phyloP scores from a whole-genome alignment of 2,113 vertebrate species.

The Mesoclemmys tuberculata region DNA sequence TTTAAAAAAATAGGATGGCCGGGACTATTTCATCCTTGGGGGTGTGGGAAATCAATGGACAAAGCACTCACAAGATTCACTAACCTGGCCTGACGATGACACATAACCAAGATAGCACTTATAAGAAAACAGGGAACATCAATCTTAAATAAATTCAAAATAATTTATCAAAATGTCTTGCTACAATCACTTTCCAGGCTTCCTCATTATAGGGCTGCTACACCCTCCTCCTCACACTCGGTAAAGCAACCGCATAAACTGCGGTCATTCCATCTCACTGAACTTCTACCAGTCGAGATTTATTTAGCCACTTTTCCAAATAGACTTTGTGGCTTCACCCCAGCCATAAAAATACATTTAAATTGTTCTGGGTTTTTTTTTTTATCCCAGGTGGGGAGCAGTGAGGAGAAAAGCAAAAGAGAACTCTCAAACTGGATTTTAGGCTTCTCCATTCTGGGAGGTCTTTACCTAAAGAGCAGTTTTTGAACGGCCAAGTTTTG shows the following conservation, averaged over 20 bases:
- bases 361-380: too few relatives aligned
- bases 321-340: not conserved
- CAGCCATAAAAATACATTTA: not conserved
- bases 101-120: not conserved
- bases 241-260: not conserved
- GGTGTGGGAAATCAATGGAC: not conserved
- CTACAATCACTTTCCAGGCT: not conserved
- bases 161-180: not conserved
- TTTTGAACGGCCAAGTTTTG: not conserved
- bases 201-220: not conserved
- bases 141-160: not conserved
- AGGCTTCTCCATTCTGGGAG: accelerated
- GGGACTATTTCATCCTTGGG: not conserved
- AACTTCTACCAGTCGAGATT: not conserved
- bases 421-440: accelerated
- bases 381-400: not conserved
- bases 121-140: not conserved
- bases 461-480: accelerated
- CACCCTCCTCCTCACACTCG: not conserved
- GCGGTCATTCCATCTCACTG: not conserved
- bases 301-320: not conserved
- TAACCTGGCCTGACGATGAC: not conserved
- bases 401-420: not conserved
- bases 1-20: not conserved
- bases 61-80: not conserved